These are phyloP conservation scores for Zaprionus camerounensis DNA, from an alignment of 1,140 invertebrate genomes.

Conservation along the genomic window DNA sequence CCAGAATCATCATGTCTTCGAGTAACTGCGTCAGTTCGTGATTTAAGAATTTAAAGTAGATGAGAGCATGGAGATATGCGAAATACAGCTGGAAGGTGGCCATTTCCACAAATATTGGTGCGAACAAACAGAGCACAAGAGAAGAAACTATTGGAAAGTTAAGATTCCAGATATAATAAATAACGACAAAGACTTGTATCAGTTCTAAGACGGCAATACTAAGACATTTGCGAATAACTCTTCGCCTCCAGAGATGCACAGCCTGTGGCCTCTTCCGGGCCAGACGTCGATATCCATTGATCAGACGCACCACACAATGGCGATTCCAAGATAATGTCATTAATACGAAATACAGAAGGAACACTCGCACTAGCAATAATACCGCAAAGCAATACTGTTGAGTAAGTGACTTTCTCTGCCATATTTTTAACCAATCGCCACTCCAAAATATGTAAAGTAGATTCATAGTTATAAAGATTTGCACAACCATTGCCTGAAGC, in stretches of 20 bases:
- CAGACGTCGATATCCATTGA: neutral
- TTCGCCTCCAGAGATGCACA: neutral
- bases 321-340: neutral
- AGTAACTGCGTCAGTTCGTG: neutral
- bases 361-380: neutral
- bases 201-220: neutral
- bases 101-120: neutral
- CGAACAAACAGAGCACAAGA: neutral
- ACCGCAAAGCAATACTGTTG: neutral
- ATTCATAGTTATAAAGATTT: neutral
- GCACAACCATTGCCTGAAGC: neutral
- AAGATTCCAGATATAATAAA: neutral
- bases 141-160: neutral
- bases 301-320: neutral
- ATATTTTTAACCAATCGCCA: neutral
- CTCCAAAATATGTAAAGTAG: neutral
- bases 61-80: neutral
- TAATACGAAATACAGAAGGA: neutral
- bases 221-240: neutral
- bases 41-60: neutral
- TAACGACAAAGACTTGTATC: neutral
- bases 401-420: neutral
- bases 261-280: neutral
- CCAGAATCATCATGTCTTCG: neutral
- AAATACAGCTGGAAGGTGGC: neutral